Conservation (phyloP, 2,888 invertebrate species). For the Papilio elwesi region DNA sequence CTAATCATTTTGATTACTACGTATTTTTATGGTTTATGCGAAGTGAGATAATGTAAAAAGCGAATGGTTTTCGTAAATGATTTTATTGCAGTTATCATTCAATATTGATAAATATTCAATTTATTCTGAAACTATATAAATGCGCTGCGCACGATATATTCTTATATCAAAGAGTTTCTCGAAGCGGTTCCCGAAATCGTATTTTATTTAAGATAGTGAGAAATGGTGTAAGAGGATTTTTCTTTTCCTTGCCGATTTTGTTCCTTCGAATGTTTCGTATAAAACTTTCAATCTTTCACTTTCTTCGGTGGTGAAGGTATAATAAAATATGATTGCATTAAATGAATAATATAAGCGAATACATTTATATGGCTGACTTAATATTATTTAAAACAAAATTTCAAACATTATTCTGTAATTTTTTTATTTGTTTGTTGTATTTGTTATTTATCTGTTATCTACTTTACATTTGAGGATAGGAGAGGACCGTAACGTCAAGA, state of each 20-base stretch:
- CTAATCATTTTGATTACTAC: too few species aligned
- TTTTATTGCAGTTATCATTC: not conserved
- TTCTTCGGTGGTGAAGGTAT: not conserved
- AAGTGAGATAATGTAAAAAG: not conserved
- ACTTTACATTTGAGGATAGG: too few species aligned
- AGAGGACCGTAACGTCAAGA: too few species aligned
- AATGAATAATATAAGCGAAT: too few species aligned
- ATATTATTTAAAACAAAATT: too few species aligned
- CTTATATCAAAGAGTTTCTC: slow-evolving; percentile 6
- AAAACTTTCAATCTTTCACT: not conserved
- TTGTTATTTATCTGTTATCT: too few species aligned
- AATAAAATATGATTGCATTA: too few species aligned
- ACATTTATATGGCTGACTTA: too few species aligned
- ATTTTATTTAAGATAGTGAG: slow-evolving; percentile 16
- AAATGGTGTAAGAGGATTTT: slow-evolving; percentile 4
- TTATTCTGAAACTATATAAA: not conserved
- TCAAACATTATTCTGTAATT: too few species aligned
- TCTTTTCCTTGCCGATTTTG: slow-evolving; percentile 6
- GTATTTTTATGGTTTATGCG: not conserved
- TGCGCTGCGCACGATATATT: not conserved
- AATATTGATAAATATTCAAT: not conserved
- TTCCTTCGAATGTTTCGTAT: slow-evolving; percentile 3
- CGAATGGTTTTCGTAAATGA: not conserved
- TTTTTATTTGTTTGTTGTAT: too few species aligned
- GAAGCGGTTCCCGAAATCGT: not conserved